Conservation (phyloP, 2,113 vertebrate genomes). For the Microcebus lehilahytsara region DNA sequence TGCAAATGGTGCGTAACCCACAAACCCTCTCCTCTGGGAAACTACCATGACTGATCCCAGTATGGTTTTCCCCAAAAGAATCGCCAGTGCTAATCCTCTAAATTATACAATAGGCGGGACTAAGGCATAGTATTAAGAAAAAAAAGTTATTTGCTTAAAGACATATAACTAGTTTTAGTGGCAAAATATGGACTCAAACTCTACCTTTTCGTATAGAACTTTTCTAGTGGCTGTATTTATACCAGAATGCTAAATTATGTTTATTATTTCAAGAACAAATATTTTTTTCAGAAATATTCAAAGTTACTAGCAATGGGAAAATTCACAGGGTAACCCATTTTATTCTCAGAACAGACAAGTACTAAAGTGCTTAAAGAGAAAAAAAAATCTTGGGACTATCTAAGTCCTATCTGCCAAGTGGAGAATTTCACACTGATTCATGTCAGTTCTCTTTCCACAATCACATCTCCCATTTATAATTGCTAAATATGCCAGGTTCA, state of each 20-base stretch:
- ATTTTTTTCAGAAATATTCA: background rate
- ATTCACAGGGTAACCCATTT: background rate
- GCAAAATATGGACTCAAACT: background rate
- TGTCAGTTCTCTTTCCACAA: slow-evolving; percentile 20
- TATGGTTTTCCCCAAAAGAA: background rate
- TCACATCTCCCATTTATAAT: slow-evolving; percentile 52
- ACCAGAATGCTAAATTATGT: background rate
- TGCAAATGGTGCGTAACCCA: rapidly evolving
- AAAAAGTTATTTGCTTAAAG: background rate
- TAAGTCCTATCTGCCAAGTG: background rate
- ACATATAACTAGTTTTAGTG: background rate
- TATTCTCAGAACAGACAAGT: background rate
- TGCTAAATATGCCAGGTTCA: slow-evolving; percentile 62
- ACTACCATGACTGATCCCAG: background rate
- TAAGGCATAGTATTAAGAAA: background rate
- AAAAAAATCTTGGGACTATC: background rate
- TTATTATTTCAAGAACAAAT: background rate
- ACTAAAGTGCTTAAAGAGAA: background rate
- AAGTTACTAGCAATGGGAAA: background rate
- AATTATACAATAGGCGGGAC: background rate
- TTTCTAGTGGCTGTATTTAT: background rate
- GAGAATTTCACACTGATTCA: slow-evolving; percentile 46
- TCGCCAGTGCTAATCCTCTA: background rate
- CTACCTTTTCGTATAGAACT: background rate
- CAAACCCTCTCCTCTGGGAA: background rate